These are phyloP conservation scores for Heliconius ethilla DNA, from an alignment of 2,888 invertebrate species.

Conservation along the genomic window DNA sequence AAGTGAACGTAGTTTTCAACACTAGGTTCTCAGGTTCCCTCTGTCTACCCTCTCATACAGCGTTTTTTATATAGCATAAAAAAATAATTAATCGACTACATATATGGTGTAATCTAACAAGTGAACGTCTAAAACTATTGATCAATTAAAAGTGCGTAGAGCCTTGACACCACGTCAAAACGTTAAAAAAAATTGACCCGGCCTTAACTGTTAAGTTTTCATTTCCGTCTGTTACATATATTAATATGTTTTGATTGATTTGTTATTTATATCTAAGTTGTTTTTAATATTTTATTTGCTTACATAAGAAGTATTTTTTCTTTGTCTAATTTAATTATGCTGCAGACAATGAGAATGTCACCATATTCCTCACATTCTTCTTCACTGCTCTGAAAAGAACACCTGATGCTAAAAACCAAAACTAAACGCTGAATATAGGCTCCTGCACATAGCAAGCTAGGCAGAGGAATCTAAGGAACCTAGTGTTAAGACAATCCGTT, in stretches of 20 bases:
- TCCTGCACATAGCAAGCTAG: too few species aligned
- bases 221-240: conserved; percentile 22
- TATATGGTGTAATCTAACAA: conserved; percentile 26
- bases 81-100: not conserved
- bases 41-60: too few species aligned
- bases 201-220: not conserved
- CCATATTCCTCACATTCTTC: too few species aligned
- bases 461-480: too few species aligned
- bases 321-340: too few species aligned
- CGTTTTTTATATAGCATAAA: not conserved
- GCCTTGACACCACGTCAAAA: conserved; percentile 34
- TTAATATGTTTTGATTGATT: conserved; percentile 2
- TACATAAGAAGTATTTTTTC: not conserved
- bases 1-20: too few species aligned
- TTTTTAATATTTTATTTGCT: not conserved
- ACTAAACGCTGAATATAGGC: too few species aligned
- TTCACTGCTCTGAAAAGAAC: too few species aligned
- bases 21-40: too few species aligned
- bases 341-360: too few species aligned
- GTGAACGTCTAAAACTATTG: conserved; percentile 35
- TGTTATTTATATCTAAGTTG: not conserved
- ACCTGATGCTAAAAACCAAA: too few species aligned
- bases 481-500: too few species aligned
- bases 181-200: conserved; percentile 27
- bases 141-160: conserved; percentile 35